A percentile compares a stretch with the other conserved stretches of the same genome.
Conservation (phyloP, 2,797 vertebrate genomes). For the Serranus cabrilla region DNA sequence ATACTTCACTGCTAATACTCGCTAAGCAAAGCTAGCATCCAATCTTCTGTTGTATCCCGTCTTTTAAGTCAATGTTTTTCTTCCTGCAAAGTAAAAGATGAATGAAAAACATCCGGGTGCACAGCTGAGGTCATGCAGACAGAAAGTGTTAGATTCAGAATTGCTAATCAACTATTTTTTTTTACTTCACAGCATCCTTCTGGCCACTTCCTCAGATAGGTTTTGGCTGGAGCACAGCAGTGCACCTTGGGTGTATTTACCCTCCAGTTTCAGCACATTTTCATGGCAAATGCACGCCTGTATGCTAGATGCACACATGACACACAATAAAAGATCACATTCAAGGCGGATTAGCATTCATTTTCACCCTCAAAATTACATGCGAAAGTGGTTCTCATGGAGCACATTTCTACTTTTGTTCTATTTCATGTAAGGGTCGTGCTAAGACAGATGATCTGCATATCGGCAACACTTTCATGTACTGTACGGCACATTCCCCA, state of each 20-base stretch:
- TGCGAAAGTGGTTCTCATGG: not conserved
- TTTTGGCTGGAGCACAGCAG: not conserved
- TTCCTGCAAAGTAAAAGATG: slow-evolving; percentile 29
- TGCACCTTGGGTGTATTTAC: not conserved
- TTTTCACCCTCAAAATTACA: not conserved
- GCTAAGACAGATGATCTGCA: slow-evolving; percentile 29
- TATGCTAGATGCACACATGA: not conserved
- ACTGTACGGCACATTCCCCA: slow-evolving; percentile 18
- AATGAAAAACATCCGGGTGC: slow-evolving; percentile 34
- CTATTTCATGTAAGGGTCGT: slow-evolving; percentile 9
- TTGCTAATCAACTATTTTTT: slow-evolving; percentile 10
- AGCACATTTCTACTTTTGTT: slow-evolving; percentile 30
- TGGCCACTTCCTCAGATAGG: not conserved
- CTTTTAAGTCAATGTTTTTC: slow-evolving; percentile 41
- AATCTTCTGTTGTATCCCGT: slow-evolving; percentile 43
- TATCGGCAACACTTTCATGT: slow-evolving; percentile 17
- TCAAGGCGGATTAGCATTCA: slow-evolving; percentile 36
- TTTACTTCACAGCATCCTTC: slow-evolving; percentile 9
- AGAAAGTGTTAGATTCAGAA: slow-evolving; percentile 10
- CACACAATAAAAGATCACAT: slow-evolving; percentile 2
- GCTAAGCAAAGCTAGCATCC: slow-evolving; percentile 58
- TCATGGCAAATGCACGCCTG: not conserved
- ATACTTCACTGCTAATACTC: slow-evolving; percentile 53
- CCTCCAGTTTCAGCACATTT: not conserved
- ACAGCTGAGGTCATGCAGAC: slow-evolving; percentile 22